phyloP scores from a whole-genome alignment of 1,140 invertebrate species.

The Danaus plexippus region DNA sequence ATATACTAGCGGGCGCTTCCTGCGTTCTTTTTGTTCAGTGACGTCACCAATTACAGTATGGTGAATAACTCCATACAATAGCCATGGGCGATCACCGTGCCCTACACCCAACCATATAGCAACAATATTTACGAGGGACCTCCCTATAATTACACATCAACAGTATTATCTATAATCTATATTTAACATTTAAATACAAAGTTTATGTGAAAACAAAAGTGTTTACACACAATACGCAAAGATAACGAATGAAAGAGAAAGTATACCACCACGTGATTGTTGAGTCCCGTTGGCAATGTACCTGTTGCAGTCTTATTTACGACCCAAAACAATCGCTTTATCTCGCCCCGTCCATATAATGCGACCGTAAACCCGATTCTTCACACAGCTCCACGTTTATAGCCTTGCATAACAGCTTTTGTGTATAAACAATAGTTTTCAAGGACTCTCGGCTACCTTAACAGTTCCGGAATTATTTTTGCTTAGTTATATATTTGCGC shows the following conservation, averaged over 20 bases:
- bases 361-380: conserved; percentile 61
- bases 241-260: conserved; percentile 53
- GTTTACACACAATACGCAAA: conserved; percentile 36
- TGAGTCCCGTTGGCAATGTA: conserved; percentile 59
- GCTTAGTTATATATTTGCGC: conserved; percentile 41
- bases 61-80: conserved; percentile 47
- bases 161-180: no score
- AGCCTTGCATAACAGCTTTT: conserved; percentile 65
- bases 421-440: conserved; percentile 65
- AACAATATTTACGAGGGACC: conserved; percentile 67
- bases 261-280: conserved; percentile 55
- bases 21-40: conserved; percentile 27
- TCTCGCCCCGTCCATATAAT: conserved; percentile 63
- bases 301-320: conserved; percentile 70
- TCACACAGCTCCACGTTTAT: conserved; percentile 49
- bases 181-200: conserved; percentile 3
- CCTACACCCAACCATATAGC: conserved; percentile 33
- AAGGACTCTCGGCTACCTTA: conserved; percentile 43
- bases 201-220: conserved; percentile 1
- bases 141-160: conserved; percentile 69
- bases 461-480: conserved; percentile 14
- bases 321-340: conserved; percentile 70
- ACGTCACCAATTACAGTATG: conserved; percentile 46
- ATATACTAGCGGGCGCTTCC: conserved; percentile 13
- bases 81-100: conserved; percentile 58